phyloP scores from a whole-genome alignment of 1,140 invertebrate genomes.

The Idris sp. region DNA sequence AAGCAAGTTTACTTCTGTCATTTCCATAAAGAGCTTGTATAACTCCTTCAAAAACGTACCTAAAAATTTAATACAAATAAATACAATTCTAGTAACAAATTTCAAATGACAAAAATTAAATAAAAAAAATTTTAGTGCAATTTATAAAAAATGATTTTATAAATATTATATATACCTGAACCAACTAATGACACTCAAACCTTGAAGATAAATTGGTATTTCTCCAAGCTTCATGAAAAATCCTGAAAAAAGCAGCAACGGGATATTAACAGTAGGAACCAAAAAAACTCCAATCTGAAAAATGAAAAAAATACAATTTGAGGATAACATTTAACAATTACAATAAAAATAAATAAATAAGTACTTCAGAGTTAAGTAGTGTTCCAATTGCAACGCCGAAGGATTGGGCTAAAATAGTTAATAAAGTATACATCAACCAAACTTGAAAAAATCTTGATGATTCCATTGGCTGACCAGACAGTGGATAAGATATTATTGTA shows the following conservation, averaged over 20 bases:
- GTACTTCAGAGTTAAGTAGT: slow-evolving; percentile 81
- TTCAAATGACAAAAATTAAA: too few species aligned
- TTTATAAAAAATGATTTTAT: too few species aligned
- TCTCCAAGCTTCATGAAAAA: slow-evolving; percentile 90
- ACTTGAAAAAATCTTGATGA: slow-evolving; percentile 82
- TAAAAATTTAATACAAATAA: slow-evolving; percentile 39
- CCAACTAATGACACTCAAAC: slow-evolving; percentile 86
- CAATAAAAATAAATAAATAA: too few species aligned
- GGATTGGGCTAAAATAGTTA: slow-evolving; percentile 87
- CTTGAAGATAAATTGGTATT: slow-evolving; percentile 84
- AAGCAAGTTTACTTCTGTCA: slow-evolving; percentile 80
- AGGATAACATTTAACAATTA: too few species aligned
- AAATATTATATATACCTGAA: slow-evolving; percentile 79
- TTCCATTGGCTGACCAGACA: too few species aligned
- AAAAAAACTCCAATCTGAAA: slow-evolving; percentile 88
- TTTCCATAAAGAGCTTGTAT: slow-evolving; percentile 87
- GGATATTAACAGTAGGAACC: slow-evolving; percentile 88
- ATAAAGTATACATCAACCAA: slow-evolving; percentile 84
- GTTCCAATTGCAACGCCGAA: slow-evolving; percentile 88
- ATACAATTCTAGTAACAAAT: too few species aligned
- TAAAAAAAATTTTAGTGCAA: neutral
- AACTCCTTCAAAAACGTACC: slow-evolving; percentile 87
- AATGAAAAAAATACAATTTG: slow-evolving; percentile 16
- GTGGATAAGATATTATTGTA: slow-evolving; percentile 73
- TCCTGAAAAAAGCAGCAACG: slow-evolving; percentile 90